Percentiles rank a stretch among this genome's conserved stretches.
These are phyloP conservation scores for Drosophila nr. perissopoda DNA, from an alignment of 2,888 invertebrate species.

Conservation along the genomic window DNA sequence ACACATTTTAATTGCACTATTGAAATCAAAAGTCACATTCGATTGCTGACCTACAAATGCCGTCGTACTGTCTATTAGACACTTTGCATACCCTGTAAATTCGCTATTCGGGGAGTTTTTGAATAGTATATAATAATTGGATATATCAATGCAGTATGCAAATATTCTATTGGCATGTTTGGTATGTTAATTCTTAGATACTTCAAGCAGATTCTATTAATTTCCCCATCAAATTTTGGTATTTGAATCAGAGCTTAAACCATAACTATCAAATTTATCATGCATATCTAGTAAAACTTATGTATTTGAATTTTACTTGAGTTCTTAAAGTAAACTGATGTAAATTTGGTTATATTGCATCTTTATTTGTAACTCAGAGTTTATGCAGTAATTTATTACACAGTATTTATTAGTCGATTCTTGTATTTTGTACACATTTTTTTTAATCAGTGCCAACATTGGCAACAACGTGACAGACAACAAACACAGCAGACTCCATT, in stretches of 20 bases:
- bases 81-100: conserved; percentile 39
- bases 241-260: not conserved
- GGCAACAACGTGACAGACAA: conserved; percentile 29
- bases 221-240: not conserved
- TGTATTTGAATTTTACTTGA: not conserved
- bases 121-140: not conserved
- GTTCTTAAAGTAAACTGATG: not conserved
- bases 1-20: conserved; percentile 45
- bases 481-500: conserved; percentile 7
- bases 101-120: not conserved
- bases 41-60: conserved; percentile 60
- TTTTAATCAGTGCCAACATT: conserved; percentile 36
- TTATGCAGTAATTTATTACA: not conserved
- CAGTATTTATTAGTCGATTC: conserved; percentile 10
- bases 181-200: not conserved
- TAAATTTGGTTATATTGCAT: not conserved
- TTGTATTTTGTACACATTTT: not conserved
- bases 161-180: not conserved
- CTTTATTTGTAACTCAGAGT: not conserved
- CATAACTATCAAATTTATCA: no score
- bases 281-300: not conserved
- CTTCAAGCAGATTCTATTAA: not conserved
- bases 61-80: conserved; percentile 21
- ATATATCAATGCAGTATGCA: not conserved
- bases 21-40: conserved; percentile 58